A percentile compares a stretch with the other conserved stretches of the same genome.
Conservation (phyloP, 2,113 vertebrate species). For the Phalacrocorax brasilianus region DNA sequence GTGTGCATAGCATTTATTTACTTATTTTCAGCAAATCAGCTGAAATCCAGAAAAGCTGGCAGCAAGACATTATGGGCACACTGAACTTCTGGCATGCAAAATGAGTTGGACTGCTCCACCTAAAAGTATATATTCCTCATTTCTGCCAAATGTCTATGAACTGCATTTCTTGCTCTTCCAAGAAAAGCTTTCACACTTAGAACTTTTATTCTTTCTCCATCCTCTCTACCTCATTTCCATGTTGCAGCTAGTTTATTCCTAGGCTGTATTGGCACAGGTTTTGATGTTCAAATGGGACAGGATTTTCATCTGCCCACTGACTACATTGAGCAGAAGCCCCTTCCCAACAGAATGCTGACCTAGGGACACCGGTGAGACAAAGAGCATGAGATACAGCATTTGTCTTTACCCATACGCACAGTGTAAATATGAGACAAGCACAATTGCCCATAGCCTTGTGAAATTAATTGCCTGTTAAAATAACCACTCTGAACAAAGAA, state of each 20-base stretch:
- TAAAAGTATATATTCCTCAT: background rate
- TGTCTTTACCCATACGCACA: background rate
- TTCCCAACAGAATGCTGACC: background rate
- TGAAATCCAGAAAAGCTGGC: background rate
- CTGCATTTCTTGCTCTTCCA: background rate
- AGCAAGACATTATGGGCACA: background rate
- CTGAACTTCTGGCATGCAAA: background rate
- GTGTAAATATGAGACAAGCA: background rate
- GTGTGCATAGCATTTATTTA: background rate
- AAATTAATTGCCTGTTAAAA: background rate
- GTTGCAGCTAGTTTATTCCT: background rate
- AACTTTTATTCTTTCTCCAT: background rate
- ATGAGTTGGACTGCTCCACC: background rate
- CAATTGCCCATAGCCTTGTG: background rate
- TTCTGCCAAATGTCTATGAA: background rate
- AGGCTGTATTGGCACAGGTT: background rate
- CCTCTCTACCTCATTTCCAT: background rate
- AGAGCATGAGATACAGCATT: background rate
- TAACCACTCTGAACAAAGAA: background rate
- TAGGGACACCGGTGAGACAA: background rate
- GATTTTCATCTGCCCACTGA: background rate
- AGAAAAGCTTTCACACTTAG: background rate
- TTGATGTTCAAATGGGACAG: background rate
- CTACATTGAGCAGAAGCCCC: background rate
- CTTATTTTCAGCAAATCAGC: background rate